Percentiles rank a stretch among this genome's conserved stretches.
Conservation (phyloP, 2,797 vertebrate species). For the Poeciliopsis turneri region DNA sequence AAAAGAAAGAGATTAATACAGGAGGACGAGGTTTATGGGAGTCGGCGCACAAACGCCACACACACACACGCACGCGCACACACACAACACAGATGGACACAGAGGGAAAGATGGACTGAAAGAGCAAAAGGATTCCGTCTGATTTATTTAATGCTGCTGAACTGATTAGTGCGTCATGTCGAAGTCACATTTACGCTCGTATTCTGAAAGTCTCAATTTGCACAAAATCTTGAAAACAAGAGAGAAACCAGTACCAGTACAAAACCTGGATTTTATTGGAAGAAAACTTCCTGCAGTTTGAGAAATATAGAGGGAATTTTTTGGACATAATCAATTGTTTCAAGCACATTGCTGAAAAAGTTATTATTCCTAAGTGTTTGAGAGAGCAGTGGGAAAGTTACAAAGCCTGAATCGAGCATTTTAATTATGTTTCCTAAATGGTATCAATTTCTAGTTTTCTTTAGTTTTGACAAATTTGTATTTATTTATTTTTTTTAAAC, state of each 20-base stretch:
- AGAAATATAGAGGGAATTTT: not conserved
- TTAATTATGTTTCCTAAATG: not conserved
- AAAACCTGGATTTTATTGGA: not conserved
- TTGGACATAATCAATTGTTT: not conserved
- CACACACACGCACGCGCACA: slow-evolving; percentile 47
- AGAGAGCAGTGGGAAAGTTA: not conserved
- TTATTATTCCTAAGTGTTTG: not conserved
- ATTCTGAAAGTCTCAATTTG: not conserved
- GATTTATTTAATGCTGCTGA: not conserved
- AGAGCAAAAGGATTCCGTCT: not conserved
- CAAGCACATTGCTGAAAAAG: not conserved
- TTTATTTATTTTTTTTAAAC: not conserved
- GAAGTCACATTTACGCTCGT: not conserved
- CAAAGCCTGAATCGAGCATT: not conserved
- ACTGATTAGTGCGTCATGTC: not conserved
- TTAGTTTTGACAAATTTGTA: not conserved
- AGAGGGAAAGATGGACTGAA: slow-evolving; percentile 5
- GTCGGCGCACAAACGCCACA: slow-evolving; percentile 67
- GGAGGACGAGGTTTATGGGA: slow-evolving; percentile 84
- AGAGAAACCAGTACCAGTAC: not conserved
- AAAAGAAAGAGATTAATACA: slow-evolving; percentile 98
- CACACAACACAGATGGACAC: slow-evolving; percentile 58
- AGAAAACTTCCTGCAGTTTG: not conserved
- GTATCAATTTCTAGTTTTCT: not conserved
- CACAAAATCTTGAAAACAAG: not conserved